Evolutionary conservation across 2,113 vertebrate genomes (phyloP).

Genomic region (Galbula dea): DNA sequence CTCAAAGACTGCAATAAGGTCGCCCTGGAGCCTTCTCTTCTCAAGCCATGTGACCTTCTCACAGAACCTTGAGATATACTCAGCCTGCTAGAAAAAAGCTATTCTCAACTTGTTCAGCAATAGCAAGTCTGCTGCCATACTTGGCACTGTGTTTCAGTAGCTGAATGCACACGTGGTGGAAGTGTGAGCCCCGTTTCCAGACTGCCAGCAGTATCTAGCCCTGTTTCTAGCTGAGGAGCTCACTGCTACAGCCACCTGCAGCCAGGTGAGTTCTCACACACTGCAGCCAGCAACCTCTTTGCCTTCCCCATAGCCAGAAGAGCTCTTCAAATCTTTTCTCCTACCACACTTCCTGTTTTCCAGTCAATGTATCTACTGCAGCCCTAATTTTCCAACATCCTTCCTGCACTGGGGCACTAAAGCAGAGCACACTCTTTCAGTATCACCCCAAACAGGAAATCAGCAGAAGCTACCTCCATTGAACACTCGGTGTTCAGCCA

Average conservation of each 20-base stretch:
- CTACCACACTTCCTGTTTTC: background rate
- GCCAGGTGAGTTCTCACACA: background rate
- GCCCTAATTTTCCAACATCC: background rate
- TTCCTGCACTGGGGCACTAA: background rate
- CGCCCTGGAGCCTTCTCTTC: no score
- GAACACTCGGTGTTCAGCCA: background rate
- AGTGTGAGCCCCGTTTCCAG: background rate
- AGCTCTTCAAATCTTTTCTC: background rate
- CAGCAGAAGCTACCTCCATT: background rate
- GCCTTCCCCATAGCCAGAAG: background rate
- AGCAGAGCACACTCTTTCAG: background rate
- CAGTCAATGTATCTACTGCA: background rate
- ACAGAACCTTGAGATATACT: background rate
- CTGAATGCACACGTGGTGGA: background rate
- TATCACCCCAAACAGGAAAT: background rate
- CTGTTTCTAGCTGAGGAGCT: background rate
- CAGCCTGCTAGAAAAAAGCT: background rate
- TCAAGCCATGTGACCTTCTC: background rate
- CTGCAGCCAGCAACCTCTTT: background rate
- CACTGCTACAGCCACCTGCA: background rate
- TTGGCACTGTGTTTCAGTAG: accelerated
- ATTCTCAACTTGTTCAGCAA: background rate
- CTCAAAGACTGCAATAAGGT: no score
- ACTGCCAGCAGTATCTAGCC: background rate
- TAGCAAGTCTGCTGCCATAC: background rate